Evolutionary conservation across 2,113 vertebrate species (phyloP), one percentile per base, ranked within the genome.

Genomic region (Prionailurus viverrinus): DNA sequence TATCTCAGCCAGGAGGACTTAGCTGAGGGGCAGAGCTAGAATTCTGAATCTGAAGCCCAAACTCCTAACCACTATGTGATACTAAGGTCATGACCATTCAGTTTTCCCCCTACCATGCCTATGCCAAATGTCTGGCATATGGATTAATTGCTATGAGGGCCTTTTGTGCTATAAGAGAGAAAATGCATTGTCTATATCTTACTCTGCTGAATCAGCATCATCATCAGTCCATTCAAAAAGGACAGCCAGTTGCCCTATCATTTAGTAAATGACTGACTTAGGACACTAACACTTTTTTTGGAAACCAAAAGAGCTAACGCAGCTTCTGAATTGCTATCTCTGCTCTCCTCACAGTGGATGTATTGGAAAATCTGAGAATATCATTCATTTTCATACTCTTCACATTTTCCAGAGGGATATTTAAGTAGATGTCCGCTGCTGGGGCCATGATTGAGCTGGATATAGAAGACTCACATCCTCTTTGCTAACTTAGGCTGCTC

Each of bases 231-330:
- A 55, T 95, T 84, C 76, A 94, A 94, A 97, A 84, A 93, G 11
- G 33, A 81, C 4, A 96, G 23, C 68, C 63, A 95, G 79, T 51
- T 89, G 19, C 31, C 23, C 36, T 90, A 55, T 92, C 15, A 83
- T 63, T 94, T 91, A 93, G 73, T 73, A 86, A 95, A 91, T 80
- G n/a, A 69, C 19, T 94, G 85, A 84, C n/a, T 87, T 93, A 92
- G 39, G 58, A 90, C n/a, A 69, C 36, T 79, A 82, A 97, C 89
- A 69, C 7, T 45, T 4, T 85, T 90, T 90, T 81, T 45, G 18
- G 68, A 95, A 95, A 74, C 7, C 33, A 55, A 81, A 91, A 87
- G 23, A 94, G 23, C 18, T 91, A 93, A 94, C 11, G 15, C 21
- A 85, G 51, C 16, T 88, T 51, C 81, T 88, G 71, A 90, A 68